phyloP scores from a whole-genome alignment of 1,140 invertebrate genomes.

The Vanessa tameamea region DNA sequence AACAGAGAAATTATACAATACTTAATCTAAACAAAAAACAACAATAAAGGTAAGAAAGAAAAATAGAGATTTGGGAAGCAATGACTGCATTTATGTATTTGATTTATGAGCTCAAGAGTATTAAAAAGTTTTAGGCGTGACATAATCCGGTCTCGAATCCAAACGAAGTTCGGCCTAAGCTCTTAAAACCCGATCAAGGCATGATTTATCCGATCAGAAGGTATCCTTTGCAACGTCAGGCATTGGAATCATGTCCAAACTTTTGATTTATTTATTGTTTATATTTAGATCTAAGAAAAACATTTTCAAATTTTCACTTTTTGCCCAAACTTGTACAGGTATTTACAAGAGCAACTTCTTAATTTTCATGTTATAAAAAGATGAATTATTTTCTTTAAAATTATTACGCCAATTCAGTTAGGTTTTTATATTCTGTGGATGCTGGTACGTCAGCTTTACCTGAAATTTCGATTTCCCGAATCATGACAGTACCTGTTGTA shows the following conservation, averaged over 20 bases:
- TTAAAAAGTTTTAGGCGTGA: background rate
- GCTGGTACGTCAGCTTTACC: background rate
- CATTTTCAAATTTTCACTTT: no score
- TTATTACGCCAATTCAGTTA: background rate
- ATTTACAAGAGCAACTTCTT: no score
- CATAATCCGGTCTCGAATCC: background rate
- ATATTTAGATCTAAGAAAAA: background rate
- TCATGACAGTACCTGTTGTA: background rate
- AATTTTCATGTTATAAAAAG: no score
- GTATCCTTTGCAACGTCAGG: background rate
- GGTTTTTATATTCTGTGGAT: background rate
- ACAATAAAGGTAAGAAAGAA: no score
- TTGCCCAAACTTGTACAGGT: no score
- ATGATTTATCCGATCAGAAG: background rate
- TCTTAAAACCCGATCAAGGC: background rate
- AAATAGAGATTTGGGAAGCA: no score
- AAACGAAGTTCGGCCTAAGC: background rate
- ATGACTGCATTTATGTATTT: no score
- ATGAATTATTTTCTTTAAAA: no score
- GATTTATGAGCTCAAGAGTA: no score
- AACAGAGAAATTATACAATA: no score
- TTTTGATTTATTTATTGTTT: background rate
- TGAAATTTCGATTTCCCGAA: slow-evolving; percentile 3
- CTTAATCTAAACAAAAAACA: no score
- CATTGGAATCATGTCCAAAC: background rate